Conservation (phyloP, 2,797 vertebrate species). For the Onychomys leucogaster region DNA sequence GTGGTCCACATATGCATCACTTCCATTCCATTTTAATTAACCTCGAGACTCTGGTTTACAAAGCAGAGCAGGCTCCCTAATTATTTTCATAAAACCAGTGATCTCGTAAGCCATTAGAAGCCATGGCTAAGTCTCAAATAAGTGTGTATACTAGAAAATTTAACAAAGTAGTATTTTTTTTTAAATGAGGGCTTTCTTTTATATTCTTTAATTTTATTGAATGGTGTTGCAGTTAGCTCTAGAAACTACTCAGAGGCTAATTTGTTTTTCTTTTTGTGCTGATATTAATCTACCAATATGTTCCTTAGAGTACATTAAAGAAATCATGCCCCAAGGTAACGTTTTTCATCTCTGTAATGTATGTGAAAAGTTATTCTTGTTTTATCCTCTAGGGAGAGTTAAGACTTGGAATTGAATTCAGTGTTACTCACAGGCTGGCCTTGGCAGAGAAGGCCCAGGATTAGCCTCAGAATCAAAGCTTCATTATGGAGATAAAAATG, state of each 20-base stretch:
- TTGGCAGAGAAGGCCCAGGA: conserved; percentile 77
- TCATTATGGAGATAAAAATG: conserved; percentile 85
- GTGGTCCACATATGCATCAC: conserved; percentile 65
- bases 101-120: conserved; percentile 84
- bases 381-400: conserved; percentile 68
- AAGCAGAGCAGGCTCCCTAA: conserved; percentile 83
- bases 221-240: conserved; percentile 36
- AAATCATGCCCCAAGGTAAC: conserved; percentile 60
- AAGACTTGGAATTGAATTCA: conserved; percentile 77
- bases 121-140: conserved; percentile 82
- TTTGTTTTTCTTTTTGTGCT: conserved; percentile 65
- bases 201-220: conserved; percentile 62
- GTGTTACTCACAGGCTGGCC: conserved; percentile 74
- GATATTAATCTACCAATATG: not conserved
- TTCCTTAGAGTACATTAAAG: conserved; percentile 63
- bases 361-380: conserved; percentile 56
- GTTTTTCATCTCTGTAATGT: conserved; percentile 73
- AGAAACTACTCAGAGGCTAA: conserved; percentile 8
- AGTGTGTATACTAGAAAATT: conserved; percentile 72
- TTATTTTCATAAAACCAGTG: conserved; percentile 86
- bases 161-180: conserved; percentile 75
- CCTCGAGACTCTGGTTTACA: conserved; percentile 82
- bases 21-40: conserved; percentile 87
- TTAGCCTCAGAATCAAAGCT: conserved; percentile 85
- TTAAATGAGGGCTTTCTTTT: conserved; percentile 52